These are phyloP conservation scores for Monochamus alternatus DNA, from an alignment of 2,888 invertebrate species.

Conservation along the genomic window DNA sequence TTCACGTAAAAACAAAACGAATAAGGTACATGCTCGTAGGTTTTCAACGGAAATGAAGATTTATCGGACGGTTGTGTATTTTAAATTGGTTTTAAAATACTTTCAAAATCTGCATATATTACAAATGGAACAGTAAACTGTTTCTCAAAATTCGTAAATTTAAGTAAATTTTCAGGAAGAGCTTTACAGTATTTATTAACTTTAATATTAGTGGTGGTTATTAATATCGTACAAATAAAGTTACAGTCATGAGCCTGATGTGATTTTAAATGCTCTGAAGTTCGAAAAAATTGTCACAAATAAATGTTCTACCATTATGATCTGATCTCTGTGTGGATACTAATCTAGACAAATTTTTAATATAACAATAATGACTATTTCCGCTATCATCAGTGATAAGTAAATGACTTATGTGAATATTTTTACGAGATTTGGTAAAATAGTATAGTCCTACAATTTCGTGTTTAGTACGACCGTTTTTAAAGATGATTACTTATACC, in stretches of 20 bases:
- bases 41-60: conserved; percentile 1
- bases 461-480: background rate
- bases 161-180: conserved; percentile 6
- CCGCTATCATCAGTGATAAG: background rate
- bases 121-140: no score
- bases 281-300: conserved; percentile 3
- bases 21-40: background rate
- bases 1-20: no score
- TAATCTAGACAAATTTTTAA: background rate
- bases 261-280: background rate
- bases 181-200: background rate
- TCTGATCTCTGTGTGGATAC: background rate
- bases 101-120: background rate
- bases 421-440: background rate
- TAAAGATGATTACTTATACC: conserved; percentile 4
- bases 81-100: conserved; percentile 1
- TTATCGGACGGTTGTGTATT: background rate
- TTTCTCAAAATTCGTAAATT: background rate
- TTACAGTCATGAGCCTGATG: background rate
- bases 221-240: background rate
- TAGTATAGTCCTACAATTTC: background rate
- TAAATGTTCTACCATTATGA: background rate
- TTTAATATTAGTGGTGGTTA: background rate
- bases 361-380: background rate
- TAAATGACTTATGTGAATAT: background rate